These are phyloP conservation scores for Lepilemur ruficaudatus DNA, from an alignment of 2,797 vertebrate genomes.

Conservation along the genomic window DNA sequence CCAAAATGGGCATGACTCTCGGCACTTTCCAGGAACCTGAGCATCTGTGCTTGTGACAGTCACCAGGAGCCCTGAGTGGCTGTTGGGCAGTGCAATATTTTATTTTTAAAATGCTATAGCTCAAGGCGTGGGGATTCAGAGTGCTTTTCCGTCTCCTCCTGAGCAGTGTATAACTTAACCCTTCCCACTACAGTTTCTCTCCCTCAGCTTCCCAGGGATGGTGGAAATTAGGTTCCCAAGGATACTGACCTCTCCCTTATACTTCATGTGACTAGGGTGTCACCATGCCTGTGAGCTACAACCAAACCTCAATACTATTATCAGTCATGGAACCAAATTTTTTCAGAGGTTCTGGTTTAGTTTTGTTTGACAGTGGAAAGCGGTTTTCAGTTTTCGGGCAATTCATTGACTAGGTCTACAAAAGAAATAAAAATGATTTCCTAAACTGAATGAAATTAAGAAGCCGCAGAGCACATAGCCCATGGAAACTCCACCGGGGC, in stretches of 20 bases:
- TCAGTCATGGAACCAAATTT: no score
- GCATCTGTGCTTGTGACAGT: background rate
- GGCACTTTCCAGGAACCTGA: background rate
- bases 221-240: no score
- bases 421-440: background rate
- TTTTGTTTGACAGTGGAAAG: background rate
- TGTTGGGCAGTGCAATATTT: background rate
- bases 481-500: no score
- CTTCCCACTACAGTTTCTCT: background rate
- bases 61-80: background rate
- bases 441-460: background rate
- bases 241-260: background rate
- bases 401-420: background rate
- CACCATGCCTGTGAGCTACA: background rate
- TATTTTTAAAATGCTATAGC: background rate
- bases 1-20: background rate
- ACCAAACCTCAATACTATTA: background rate
- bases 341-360: background rate
- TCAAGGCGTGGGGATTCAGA: fast-evolving
- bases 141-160: background rate
- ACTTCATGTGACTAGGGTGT: fast-evolving
- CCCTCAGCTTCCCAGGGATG: background rate
- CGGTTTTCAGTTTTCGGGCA: background rate
- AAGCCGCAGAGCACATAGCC: background rate
- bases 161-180: background rate